phyloP scores from a whole-genome alignment of 2,113 vertebrate genomes.

The Ciconia stormi region DNA sequence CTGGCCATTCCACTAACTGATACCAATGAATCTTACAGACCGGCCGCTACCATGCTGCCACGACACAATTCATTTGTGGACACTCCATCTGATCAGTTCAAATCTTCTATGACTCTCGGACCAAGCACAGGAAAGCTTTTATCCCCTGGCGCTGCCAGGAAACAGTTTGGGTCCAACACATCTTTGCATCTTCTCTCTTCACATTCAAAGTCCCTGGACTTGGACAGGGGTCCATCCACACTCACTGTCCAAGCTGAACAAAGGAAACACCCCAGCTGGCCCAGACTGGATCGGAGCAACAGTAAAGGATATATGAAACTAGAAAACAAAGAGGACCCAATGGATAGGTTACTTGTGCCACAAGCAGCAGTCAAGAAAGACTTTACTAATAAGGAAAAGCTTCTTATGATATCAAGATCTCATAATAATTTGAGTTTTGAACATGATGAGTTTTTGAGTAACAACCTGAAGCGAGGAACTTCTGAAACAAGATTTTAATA shows the following conservation, averaged over 20 bases:
- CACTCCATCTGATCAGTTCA: constrained; percentile 74
- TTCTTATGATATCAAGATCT: constrained; percentile 97
- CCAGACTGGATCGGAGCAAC: constrained; percentile 92
- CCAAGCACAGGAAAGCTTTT: constrained; percentile 86
- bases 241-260: constrained; percentile 91
- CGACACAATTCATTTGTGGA: constrained; percentile 85
- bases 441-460: constrained; percentile 92
- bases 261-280: constrained; percentile 96
- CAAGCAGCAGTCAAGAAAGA: constrained; percentile 78
- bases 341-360: constrained; percentile 83
- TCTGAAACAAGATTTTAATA: constrained; percentile 95
- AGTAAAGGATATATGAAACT: constrained; percentile 93
- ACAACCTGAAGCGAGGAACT: constrained; percentile 89
- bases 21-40: constrained; percentile 82
- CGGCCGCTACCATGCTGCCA: constrained; percentile 60
- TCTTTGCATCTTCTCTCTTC: constrained; percentile 91
- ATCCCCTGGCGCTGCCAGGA: constrained; percentile 88
- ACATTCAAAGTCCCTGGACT: constrained; percentile 95
- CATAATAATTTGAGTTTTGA: constrained; percentile 98
- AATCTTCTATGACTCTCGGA: constrained; percentile 76
- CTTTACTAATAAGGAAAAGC: constrained; percentile 96
- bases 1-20: constrained; percentile 82
- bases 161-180: constrained; percentile 93
- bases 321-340: constrained; percentile 94
- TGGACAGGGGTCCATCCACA: constrained; percentile 83